A percentile compares a stretch with the other conserved stretches of the same genome.
Evolutionary conservation across 1,140 invertebrate species (phyloP).

Genomic region (Pseudoatta argentina): DNA sequence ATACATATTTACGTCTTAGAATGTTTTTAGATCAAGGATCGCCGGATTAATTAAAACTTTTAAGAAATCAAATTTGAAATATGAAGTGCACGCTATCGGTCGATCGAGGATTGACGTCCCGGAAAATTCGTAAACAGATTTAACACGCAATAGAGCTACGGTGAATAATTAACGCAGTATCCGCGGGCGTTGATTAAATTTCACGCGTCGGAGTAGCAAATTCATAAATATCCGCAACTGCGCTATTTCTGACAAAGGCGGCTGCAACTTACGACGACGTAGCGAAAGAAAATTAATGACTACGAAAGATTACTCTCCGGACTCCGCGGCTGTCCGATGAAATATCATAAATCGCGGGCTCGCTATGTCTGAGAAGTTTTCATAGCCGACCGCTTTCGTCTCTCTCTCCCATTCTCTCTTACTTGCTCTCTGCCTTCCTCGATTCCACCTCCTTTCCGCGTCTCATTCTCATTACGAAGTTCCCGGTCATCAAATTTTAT

Average conservation of each 20-base stretch:
- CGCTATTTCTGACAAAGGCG: conserved; percentile 54
- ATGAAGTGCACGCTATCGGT: neutral
- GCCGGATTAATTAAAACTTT: conserved; percentile 50
- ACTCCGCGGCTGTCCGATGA: conserved; percentile 58
- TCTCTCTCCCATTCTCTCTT: conserved; percentile 33
- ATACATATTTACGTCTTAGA: neutral
- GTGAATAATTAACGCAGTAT: conserved; percentile 53
- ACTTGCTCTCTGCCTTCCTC: neutral
- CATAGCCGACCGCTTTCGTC: conserved; percentile 74
- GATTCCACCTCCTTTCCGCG: conserved; percentile 65
- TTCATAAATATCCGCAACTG: conserved; percentile 63
- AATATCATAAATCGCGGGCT: conserved; percentile 79
- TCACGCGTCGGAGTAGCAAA: conserved; percentile 53
- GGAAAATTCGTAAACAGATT: conserved; percentile 25
- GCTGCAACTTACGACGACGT: conserved; percentile 57
- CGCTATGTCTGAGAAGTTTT: conserved; percentile 83
- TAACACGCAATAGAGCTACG: conserved; percentile 27
- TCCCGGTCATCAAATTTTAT: conserved; percentile 85
- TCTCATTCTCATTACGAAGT: conserved; percentile 84
- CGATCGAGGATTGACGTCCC: conserved; percentile 37
- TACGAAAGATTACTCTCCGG: conserved; percentile 65
- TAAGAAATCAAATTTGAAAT: conserved; percentile 10
- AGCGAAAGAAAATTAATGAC: conserved; percentile 65
- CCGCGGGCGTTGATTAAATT: conserved; percentile 59
- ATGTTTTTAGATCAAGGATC: neutral